Evolutionary conservation across 1,140 invertebrate species (phyloP), one percentile per base, ranked within the genome.

Genomic region (Tetramorium parvispinum): DNA sequence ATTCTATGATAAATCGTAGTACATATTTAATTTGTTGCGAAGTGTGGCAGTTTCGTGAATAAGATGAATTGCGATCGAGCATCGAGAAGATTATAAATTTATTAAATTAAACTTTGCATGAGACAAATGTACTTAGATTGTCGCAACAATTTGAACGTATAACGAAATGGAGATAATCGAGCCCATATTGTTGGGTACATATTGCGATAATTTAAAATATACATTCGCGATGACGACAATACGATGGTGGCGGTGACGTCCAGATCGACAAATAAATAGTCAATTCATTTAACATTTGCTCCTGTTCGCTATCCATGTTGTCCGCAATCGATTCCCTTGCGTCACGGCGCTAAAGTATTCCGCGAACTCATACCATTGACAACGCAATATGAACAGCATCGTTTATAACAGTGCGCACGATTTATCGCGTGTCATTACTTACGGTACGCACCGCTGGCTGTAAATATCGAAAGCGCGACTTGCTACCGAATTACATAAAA

Each of bases 281-380:
- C 53, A 59, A 85, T 87, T 89, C 70, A 78, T 78, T 89, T 89
- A 89, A 86, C 88, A 87, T 89, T 89, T 86, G 88, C 88, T 89
- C 87, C 85, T 76, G 61, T 55, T 46, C 51, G 68, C 53, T 61
- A 32, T 21, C n/a, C 59, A 32, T 21, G n/a, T 18, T 86, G 79
- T 82, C 77, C 57, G 85, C 87, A 77, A 70, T 63, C 85, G 88
- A 89, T 87, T 87, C 43, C 78, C 71, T 89, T 89, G 85, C 88
- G 88, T 89, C 88, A 89, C 65, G 53, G 43, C 18, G 63, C 82
- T 73, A 78, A 73, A 78, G 71, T 86, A 57, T 89, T 89, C 88
- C 85, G 43, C 88, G 88, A 89, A 89, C 88, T 89, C 86, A 78
- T 89, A 89, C 83, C 71, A 87, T 87, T 87, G 88, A 89, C 87